Percentiles rank a stretch among this genome's conserved stretches.
Evolutionary conservation across 2,888 invertebrate species (phyloP).

Genomic region (Tenthredo amoena): DNA sequence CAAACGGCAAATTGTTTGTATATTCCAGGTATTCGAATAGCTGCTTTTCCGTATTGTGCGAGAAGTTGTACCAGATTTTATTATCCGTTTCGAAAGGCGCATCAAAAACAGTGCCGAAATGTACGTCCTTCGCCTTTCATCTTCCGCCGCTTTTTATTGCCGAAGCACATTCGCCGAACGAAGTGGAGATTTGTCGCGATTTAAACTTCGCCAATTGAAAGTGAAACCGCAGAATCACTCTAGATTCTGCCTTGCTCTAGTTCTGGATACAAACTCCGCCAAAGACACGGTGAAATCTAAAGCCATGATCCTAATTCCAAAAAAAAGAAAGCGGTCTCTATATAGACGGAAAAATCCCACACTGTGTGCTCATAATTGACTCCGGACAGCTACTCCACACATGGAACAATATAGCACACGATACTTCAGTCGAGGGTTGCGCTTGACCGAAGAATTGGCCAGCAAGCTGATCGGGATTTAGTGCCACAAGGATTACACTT

Average conservation of each 20-base stretch:
- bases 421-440: conserved; percentile 65
- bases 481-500: conserved; percentile 57
- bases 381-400: not conserved
- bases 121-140: not conserved
- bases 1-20: not conserved
- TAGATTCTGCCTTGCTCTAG: not conserved
- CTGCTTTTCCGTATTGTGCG: not conserved
- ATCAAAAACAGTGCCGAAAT: not conserved
- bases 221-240: not conserved
- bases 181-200: not conserved
- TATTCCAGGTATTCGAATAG: not conserved
- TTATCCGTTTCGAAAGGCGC: not conserved
- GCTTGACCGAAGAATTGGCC: conserved; percentile 69
- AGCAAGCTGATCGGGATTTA: conserved; percentile 76
- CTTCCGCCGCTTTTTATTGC: not conserved
- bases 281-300: not conserved
- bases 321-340: not conserved
- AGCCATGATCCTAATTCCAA: not conserved
- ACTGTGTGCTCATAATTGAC: not conserved
- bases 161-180: not conserved
- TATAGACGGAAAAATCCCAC: not conserved
- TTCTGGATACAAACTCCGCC: not conserved
- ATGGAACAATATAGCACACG: conserved; percentile 43
- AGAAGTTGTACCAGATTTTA: not conserved
- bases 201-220: not conserved